A percentile compares a stretch with the other conserved stretches of the same genome.
Evolutionary conservation across 2,113 vertebrate genomes (phyloP).

Genomic region (Nesogale talazaci): DNA sequence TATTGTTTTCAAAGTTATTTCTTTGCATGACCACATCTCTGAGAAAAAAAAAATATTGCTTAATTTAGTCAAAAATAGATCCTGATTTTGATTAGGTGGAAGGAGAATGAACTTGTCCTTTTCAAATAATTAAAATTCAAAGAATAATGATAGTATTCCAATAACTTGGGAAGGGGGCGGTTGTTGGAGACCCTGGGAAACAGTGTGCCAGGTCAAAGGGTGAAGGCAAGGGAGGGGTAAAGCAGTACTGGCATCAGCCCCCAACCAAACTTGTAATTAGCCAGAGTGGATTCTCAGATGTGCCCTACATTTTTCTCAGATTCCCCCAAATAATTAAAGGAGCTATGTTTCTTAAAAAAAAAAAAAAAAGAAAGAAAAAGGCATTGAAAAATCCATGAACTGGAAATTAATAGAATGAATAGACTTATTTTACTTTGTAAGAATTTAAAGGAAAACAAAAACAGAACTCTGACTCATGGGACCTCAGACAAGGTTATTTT

Average conservation of each 20-base stretch:
- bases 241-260: too few relatives aligned
- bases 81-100: not conserved
- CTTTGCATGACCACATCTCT: not conserved
- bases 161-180: slow-evolving; percentile 5
- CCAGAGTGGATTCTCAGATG: too few relatives aligned
- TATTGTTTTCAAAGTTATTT: slow-evolving; percentile 50
- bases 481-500: slow-evolving; percentile 9
- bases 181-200: not conserved
- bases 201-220: not conserved
- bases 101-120: not conserved
- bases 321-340: slow-evolving; percentile 46
- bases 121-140: slow-evolving; percentile 49
- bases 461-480: not conserved
- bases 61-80: slow-evolving; percentile 2
- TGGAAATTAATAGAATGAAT: slow-evolving; percentile 23
- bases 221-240: too few relatives aligned
- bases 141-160: not conserved
- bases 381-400: not conserved
- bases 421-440: not conserved
- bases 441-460: slow-evolving; percentile 9
- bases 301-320: too few relatives aligned
- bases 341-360: slow-evolving; percentile 48
- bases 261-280: too few relatives aligned
- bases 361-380: not conserved
- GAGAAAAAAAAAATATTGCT: not conserved